Percentiles rank a stretch among this genome's conserved stretches.
phyloP scores from a whole-genome alignment of 2,797 vertebrate genomes.

The Crypturellus tataupa region DNA sequence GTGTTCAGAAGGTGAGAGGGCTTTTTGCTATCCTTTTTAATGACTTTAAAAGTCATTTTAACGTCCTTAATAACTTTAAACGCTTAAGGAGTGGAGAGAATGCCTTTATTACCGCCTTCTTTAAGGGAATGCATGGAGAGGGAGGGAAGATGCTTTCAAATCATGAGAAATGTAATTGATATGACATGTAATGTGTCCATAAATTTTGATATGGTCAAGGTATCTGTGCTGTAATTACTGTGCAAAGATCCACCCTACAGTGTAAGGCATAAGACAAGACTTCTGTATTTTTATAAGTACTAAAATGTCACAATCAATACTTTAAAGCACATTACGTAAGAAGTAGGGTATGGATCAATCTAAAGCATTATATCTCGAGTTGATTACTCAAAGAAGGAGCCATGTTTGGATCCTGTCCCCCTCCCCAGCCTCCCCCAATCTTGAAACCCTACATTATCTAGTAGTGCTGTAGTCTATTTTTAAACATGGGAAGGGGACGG shows the following conservation, averaged over 20 bases:
- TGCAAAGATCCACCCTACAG: neutral
- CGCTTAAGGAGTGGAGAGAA: neutral
- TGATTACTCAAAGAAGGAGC: neutral
- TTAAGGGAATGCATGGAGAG: neutral
- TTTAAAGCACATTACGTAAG: neutral
- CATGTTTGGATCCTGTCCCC: neutral
- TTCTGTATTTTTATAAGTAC: neutral
- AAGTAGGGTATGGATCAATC: neutral
- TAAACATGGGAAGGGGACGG: neutral
- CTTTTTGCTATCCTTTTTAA: neutral
- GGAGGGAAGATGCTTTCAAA: neutral
- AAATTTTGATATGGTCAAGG: neutral
- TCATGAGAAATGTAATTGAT: neutral
- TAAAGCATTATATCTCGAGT: neutral
- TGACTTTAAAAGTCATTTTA: accelerated
- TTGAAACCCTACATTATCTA: neutral
- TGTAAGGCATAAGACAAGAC: neutral
- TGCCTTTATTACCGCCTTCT: neutral
- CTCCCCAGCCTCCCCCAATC: too few species aligned
- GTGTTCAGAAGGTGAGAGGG: slow-evolving; percentile 89
- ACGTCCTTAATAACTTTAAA: neutral
- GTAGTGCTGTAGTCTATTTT: neutral
- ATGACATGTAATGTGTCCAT: neutral
- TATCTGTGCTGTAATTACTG: neutral
- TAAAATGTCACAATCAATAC: neutral